Base-by-base conservation (phyloP, 1,140 invertebrate genomes). In the Notospermus geniculatus region DNA sequence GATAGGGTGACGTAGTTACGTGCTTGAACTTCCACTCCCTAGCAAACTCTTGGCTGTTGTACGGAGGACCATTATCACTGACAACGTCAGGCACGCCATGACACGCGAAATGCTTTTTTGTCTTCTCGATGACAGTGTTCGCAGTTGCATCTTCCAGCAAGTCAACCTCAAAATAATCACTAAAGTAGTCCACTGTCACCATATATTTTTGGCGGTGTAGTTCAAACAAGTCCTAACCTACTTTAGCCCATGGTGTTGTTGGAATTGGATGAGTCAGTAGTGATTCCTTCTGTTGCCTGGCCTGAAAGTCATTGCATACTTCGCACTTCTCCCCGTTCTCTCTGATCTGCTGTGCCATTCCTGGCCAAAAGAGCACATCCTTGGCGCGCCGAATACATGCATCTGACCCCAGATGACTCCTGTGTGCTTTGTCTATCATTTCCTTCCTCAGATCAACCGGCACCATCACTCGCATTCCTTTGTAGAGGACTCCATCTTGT, bases 341-440 rank as follows among this genome's bases (percentile, higher is more conserved):
- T 55, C 28, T 27, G 5, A 55, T n/a, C 28, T 11, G 5, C 29
- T 55, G 28, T 27, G 54, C 28, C 67, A 71, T 69, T 2, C 23
- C 1, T 7, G 70, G 70, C 70, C 67, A 71, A 52, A 50, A 71
- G 43, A 69, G 15, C 28, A 59, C 52, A 54, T 71, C 64, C 11
- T 62, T 29, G 17, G 67, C 69, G 43, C 57, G 62, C 4, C 62
- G 27, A 29, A 66, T 13, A 59, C 50, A 66, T 41, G 61, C 28
- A 28, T 63, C 62, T 1, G 36, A 23, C 39, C 67, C 67, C 27
- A 63, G 30, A 22, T 67, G 59, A 15, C 68, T 63, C 25, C 39
- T 25, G 50, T 69, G 65, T 39, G 66, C 30, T 30, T 22, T 25
- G 2, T 64, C 45, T 5, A 68, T 41, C 50, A 70, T 66, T 0